phyloP scores from a whole-genome alignment of 2,797 vertebrate species.

The Mormyrus hasselquistii region DNA sequence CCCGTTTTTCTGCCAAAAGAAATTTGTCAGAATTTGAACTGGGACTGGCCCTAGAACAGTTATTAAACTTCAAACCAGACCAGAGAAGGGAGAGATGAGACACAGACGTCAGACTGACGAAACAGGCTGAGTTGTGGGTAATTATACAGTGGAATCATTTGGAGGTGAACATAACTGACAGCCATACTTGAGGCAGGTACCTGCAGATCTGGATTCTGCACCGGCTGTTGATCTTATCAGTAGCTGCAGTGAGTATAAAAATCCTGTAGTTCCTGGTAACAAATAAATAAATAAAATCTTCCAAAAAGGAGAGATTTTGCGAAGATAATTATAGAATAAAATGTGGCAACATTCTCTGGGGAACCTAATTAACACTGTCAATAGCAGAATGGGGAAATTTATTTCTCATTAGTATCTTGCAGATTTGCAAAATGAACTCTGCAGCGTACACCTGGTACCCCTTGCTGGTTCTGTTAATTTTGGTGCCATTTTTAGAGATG shows the following conservation, averaged over 20 bases:
- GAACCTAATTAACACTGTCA: background rate
- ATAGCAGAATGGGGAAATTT: background rate
- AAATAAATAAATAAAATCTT: background rate
- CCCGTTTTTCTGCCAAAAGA: background rate
- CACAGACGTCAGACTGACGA: background rate
- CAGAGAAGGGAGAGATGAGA: background rate
- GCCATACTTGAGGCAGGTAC: background rate
- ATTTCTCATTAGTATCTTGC: background rate
- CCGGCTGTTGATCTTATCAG: background rate
- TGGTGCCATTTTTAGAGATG: background rate
- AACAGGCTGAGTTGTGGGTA: background rate
- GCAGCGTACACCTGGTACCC: background rate
- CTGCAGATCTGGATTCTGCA: background rate
- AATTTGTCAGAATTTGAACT: background rate
- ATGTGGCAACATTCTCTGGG: background rate
- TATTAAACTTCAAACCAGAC: background rate
- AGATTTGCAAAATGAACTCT: background rate
- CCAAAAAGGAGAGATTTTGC: background rate
- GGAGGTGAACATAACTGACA: background rate
- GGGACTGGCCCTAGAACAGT: background rate
- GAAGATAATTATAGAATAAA: background rate
- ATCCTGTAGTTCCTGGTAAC: background rate
- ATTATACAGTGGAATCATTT: background rate
- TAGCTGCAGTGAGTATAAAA: background rate
- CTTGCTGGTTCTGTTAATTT: background rate